These are phyloP conservation scores for Propsilocerus akamusi DNA, from an alignment of 1,140 invertebrate species.

Conservation along the genomic window DNA sequence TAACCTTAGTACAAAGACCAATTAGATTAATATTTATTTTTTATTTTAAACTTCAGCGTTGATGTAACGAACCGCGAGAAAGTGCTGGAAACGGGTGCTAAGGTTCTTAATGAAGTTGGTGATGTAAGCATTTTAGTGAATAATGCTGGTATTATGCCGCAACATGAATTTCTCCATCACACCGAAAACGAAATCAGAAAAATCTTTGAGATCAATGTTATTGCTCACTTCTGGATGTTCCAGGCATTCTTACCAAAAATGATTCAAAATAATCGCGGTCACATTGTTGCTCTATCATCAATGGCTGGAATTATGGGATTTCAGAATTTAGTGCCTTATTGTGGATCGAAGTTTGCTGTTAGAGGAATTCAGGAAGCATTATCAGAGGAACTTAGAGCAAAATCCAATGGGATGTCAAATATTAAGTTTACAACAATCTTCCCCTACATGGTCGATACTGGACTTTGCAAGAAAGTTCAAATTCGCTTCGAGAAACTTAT, in stretches of 20 bases:
- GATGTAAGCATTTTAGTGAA: constrained; percentile 47
- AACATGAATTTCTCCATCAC: constrained; percentile 35
- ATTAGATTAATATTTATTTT: too few species aligned
- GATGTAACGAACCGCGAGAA: constrained; percentile 44
- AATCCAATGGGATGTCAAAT: constrained; percentile 24
- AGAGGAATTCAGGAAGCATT: constrained; percentile 55
- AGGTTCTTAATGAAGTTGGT: constrained; percentile 40
- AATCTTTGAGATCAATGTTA: constrained; percentile 49
- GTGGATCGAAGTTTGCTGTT: constrained; percentile 61
- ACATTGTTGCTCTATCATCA: constrained; percentile 62
- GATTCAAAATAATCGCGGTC: constrained; percentile 50
- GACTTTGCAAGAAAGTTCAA: constrained; percentile 56
- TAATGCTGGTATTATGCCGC: constrained; percentile 64
- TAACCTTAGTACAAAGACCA: too few species aligned
- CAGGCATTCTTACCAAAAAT: constrained; percentile 60
- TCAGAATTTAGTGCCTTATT: constrained; percentile 58
- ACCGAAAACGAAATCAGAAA: constrained; percentile 36
- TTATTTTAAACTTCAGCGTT: constrained; percentile 28
- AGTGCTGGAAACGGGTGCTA: constrained; percentile 32
- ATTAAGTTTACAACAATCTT: constrained; percentile 64
- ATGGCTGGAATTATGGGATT: constrained; percentile 54
- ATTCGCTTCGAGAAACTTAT: constrained; percentile 48
- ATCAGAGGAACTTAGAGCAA: constrained; percentile 38
- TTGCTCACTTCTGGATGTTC: constrained; percentile 55
- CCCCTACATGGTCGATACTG: constrained; percentile 70